A percentile compares a stretch with the other conserved stretches of the same genome.
Conservation (phyloP, 2,113 vertebrate species). For the Dipodomys stephensi region DNA sequence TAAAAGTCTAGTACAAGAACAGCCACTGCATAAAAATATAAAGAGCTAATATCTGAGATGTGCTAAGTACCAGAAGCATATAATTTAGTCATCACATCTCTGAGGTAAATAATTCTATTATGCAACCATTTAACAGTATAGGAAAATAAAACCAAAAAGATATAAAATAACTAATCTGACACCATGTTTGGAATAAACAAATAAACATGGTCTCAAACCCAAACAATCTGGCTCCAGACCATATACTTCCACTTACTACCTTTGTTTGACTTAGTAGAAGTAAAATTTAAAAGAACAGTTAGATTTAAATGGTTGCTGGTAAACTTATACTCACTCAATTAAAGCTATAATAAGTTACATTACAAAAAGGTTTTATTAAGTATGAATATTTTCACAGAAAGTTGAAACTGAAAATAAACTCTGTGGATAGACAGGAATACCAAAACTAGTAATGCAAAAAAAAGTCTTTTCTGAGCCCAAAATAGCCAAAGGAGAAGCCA, state of each 20-base stretch:
- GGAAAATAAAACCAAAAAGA: not conserved
- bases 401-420: constrained; percentile 32
- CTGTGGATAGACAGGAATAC: not conserved
- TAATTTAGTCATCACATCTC: not conserved
- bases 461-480: not conserved
- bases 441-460: not conserved
- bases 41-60: not conserved
- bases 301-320: not conserved
- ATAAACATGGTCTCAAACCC: not conserved
- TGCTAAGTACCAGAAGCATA: not conserved
- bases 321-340: constrained; percentile 17
- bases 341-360: constrained; percentile 4
- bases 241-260: not conserved
- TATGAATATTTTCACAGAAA: constrained; percentile 33
- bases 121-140: not conserved
- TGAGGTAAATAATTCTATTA: not conserved
- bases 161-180: not conserved
- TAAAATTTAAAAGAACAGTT: constrained; percentile 30
- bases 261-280: not conserved
- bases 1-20: constrained; percentile 9
- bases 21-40: constrained; percentile 33
- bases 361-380: constrained; percentile 19
- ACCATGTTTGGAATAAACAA: not conserved
- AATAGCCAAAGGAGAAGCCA: not conserved
- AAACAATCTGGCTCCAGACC: not conserved